Base-by-base conservation (phyloP, 2,113 vertebrate genomes). In the Coturnix japonica region DNA sequence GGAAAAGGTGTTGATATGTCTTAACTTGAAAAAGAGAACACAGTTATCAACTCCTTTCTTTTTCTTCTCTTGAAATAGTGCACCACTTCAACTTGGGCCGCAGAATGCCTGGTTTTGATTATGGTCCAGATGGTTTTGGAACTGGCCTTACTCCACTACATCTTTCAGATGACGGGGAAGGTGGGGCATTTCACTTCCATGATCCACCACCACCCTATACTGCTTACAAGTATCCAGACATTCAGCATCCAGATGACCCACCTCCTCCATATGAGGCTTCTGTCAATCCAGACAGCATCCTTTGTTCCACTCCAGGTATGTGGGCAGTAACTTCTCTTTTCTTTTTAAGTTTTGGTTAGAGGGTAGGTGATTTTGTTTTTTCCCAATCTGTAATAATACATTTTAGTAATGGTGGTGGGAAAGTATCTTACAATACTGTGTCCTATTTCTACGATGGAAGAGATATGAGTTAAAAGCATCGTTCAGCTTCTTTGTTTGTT, bases 31-130 rank as follows among this genome's bases (percentile, higher is more conserved):
- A 81, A 75, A 63, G 31, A 64, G 56, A 72, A 31, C 78, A 60
- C 1, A 13, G 18, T 69, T 69, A 53, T 49, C n/a, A 89, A 90
- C 28, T 69, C n/a, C 30, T 43, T 67, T 15, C 60, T 64, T 47
- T 54, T 56, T 30, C 19, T 91, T 89, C 35, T 86, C 39, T 60
- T 57, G 39, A n/a, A 89, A 73, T 87, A 99, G 99, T 99, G 97
- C 99, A 99, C 87, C 99, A 99, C 95, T 99, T 99, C 86, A 99
- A 99, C 97, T 96, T 99, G n/a, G 99, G 99, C 31, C 98, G 99
- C 75, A 97, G 99, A 94, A 99, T 99, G 96, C 99, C 99, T 1
- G 99, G 98, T 21, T 99, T 99, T 28, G 99, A 99, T 94, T 99
- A 99, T 1, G 99, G 99, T 65, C 99, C 99, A 0, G 98, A 99